These are phyloP conservation scores for Harmothoe impar DNA, from an alignment of 2,888 invertebrate genomes.

Conservation along the genomic window DNA sequence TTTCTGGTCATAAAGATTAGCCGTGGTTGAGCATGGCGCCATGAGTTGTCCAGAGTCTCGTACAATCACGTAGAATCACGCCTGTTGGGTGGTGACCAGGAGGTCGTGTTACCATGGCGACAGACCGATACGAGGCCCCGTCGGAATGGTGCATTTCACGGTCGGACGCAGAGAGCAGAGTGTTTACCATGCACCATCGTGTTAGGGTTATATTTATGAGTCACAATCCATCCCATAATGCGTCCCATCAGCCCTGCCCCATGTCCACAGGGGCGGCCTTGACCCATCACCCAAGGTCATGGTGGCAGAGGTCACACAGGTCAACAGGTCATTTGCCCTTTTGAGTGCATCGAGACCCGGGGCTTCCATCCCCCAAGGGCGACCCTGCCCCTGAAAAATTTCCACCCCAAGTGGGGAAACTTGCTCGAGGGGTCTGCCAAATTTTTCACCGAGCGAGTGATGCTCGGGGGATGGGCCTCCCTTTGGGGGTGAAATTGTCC, in stretches of 20 bases:
- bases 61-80: too few relatives aligned
- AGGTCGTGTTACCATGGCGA: neutral
- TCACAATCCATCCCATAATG: slow-evolving; percentile 17
- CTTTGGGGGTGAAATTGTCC: neutral
- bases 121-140: neutral
- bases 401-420: neutral
- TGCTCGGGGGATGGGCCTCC: neutral
- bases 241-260: neutral
- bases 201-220: slow-evolving; percentile 32
- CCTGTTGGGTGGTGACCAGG: neutral
- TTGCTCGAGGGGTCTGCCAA: neutral
- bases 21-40: neutral
- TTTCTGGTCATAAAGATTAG: too few relatives aligned
- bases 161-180: neutral
- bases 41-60: neutral
- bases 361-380: neutral
- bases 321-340: neutral
- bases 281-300: slow-evolving; percentile 6
- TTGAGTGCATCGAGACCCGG: neutral
- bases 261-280: neutral
- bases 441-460: neutral
- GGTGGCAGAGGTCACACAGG: neutral
- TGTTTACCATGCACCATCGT: neutral
- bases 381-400: neutral
- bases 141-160: neutral